Evolutionary conservation across 2,888 invertebrate genomes (phyloP), one percentile per base, ranked within the genome.

Genomic region (Harmothoe impar): DNA sequence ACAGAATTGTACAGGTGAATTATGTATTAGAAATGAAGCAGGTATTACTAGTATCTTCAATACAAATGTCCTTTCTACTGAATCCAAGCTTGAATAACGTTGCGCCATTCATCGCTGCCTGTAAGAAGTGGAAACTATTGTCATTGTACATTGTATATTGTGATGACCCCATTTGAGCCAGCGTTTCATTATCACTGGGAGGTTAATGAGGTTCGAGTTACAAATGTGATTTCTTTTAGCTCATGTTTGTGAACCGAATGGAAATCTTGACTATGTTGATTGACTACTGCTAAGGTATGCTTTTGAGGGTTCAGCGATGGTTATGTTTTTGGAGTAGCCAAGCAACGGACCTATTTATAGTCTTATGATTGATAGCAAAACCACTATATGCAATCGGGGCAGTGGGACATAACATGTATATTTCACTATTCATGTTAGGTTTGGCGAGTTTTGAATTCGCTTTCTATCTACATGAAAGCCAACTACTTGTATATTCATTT

Each of bases 41-140:
- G 62, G 62, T n/a, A n/a, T n/a, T n/a, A n/a, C n/a, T 52, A 62
- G 20, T n/a, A 52, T n/a, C 54, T 52, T 52, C 3, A 62, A n/a
- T n/a, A 62, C 20, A 62, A n/a, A n/a, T 62, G 62, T 62, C 20
- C 62, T 62, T 62, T 62, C 62, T 62, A 62, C n/a, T 62, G 62
- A 62, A 62, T 62, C 62, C 62, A 62, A 62, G 62, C 62, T 62
- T 62, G 62, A 62, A 62, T 62, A 43, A 43, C 20, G 23, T 62
- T 5, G 20, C 62, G 62, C 62, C n/a, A 62, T n/a, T 1, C n/a
- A 62, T 62, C 62, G 62, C 62, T 62, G 15, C 20, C 62, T 20
- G 15, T 62, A 10, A 43, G 43, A 43, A 43, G 43, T 43, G 43
- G 43, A 43, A 43, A 43, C 43, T 43, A 43, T n/a, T 62, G 20